phyloP scores from a whole-genome alignment of 2,113 vertebrate genomes.

The Noturus placidus region DNA sequence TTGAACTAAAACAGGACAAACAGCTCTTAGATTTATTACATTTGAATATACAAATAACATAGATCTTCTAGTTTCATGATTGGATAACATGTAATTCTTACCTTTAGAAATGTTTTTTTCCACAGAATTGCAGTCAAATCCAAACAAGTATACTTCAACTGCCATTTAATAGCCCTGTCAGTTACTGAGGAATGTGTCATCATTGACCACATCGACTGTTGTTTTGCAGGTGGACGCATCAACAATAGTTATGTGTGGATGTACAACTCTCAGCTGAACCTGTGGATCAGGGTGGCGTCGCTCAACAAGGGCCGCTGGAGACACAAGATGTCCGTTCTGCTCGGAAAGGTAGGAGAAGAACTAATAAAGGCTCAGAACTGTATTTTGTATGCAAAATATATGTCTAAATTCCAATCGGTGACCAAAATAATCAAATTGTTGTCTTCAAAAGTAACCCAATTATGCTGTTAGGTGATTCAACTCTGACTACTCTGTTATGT shows the following conservation, averaged over 20 bases:
- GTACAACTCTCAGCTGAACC: conserved; percentile 97
- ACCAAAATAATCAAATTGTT: background rate
- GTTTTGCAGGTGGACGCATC: conserved; percentile 87
- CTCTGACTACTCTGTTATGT: background rate
- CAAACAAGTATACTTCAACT: background rate
- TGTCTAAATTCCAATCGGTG: background rate
- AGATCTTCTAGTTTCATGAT: background rate
- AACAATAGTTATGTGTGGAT: conserved; percentile 98
- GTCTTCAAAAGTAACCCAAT: background rate
- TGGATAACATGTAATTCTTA: background rate
- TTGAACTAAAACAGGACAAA: background rate
- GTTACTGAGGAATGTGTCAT: background rate
- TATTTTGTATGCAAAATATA: background rate
- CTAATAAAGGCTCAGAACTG: background rate
- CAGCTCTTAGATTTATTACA: background rate
- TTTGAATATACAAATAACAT: background rate
- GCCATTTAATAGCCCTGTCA: background rate
- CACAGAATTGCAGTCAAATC: background rate
- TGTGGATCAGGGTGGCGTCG: conserved; percentile 97
- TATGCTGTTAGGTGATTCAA: background rate
- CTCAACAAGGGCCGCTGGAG: conserved; percentile 98
- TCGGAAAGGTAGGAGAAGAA: conserved; percentile 88
- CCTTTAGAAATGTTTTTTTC: background rate
- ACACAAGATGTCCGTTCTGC: conserved; percentile 96
- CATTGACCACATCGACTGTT: background rate